A percentile compares a stretch with the other conserved stretches of the same genome.
Evolutionary conservation across 2,888 invertebrate species (phyloP).

Genomic region (Cylloceria caligata): DNA sequence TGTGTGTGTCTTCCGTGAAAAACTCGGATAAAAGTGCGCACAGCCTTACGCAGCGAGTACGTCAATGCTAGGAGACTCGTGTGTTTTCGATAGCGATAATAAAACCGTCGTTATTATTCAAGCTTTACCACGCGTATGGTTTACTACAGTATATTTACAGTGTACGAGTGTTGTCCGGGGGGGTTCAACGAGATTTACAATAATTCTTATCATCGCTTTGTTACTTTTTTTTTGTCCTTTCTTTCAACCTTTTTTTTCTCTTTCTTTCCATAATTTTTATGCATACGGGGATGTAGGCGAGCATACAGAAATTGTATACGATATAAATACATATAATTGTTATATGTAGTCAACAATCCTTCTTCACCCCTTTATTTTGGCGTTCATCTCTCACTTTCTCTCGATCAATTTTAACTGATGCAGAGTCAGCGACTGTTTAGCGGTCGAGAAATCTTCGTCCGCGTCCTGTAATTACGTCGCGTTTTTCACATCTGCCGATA

Average conservation of each 20-base stretch:
- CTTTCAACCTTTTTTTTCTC: constrained; percentile 39
- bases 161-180: constrained; percentile 63
- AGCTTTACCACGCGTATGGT: constrained; percentile 31
- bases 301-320: constrained; percentile 64
- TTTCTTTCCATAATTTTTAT: constrained; percentile 15
- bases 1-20: constrained; percentile 9
- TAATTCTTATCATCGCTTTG: constrained; percentile 57
- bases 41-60: constrained; percentile 15
- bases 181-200: constrained; percentile 79
- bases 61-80: constrained; percentile 6
- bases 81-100: constrained; percentile 22
- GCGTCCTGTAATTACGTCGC: not conserved
- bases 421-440: constrained; percentile 19
- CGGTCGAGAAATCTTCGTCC: not conserved
- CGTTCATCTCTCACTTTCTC: not conserved
- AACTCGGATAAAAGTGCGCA: constrained; percentile 18
- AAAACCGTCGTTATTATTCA: constrained; percentile 45
- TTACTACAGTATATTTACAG: constrained; percentile 45
- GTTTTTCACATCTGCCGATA: not conserved
- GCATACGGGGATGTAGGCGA: constrained; percentile 62
- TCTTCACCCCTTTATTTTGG: constrained; percentile 9
- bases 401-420: not conserved
- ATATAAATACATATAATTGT: constrained; percentile 69
- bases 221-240: constrained; percentile 54
- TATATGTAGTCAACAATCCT: constrained; percentile 36